phyloP scores from a whole-genome alignment of 2,113 vertebrate species.

The Syngnathus scovelli region DNA sequence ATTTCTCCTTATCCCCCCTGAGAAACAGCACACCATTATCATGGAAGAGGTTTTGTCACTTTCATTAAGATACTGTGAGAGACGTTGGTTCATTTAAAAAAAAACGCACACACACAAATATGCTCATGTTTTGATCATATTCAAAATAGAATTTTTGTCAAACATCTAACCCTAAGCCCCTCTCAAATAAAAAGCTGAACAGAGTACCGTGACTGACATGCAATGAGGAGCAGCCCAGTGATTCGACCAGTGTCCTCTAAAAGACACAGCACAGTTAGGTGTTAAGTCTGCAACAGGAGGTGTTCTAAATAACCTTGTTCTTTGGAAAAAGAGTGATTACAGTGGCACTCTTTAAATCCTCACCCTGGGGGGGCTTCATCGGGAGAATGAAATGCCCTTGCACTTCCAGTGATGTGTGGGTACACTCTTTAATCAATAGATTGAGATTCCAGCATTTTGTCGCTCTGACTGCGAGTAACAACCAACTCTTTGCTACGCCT shows the following conservation, averaged over 20 bases:
- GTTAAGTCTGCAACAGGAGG: constrained; percentile 1
- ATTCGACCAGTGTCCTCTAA: background rate
- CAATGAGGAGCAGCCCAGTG: background rate
- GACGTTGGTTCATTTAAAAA: constrained; percentile 9
- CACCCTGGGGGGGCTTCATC: constrained; percentile 44
- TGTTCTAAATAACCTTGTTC: constrained; percentile 35
- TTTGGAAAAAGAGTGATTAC: constrained; percentile 42
- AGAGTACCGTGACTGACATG: background rate
- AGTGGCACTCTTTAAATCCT: constrained; percentile 37
- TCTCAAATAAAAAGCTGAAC: background rate
- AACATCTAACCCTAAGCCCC: background rate
- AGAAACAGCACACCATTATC: background rate
- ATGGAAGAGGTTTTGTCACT: constrained; percentile 28
- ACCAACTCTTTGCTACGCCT: constrained; percentile 23
- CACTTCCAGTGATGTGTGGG: constrained; percentile 47
- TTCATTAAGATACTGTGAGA: constrained; percentile 17
- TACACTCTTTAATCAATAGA: constrained; percentile 41
- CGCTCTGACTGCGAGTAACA: constrained; percentile 50
- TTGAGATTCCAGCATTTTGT: constrained; percentile 42
- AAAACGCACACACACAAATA: too few species aligned
- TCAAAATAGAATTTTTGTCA: too few species aligned
- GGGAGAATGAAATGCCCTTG: constrained; percentile 39
- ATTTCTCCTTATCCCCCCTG: background rate
- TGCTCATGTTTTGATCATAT: too few species aligned
- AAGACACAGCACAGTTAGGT: constrained; percentile 3